Conservation (phyloP, 1,140 invertebrate genomes). For the Branchinecta lindahli region DNA sequence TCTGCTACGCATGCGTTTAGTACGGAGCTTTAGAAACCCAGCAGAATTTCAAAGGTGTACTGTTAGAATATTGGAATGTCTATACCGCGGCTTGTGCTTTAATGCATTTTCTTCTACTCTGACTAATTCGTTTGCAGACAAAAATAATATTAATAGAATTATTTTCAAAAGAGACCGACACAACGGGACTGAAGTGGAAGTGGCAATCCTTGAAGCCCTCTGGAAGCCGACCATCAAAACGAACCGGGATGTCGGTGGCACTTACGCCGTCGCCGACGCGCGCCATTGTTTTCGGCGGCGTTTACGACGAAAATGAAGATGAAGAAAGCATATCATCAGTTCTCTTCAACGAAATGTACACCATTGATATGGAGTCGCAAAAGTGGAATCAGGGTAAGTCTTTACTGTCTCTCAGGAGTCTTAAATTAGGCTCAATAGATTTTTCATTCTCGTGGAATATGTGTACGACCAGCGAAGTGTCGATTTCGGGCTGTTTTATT, state of each 20-base stretch:
- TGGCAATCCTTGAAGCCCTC: conserved; percentile 52
- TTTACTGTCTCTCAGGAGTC: too few species aligned
- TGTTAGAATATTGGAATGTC: too few species aligned
- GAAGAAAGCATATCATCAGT: conserved; percentile 60
- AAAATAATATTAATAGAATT: conserved; percentile 1
- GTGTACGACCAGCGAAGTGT: too few species aligned
- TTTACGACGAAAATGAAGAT: conserved; percentile 62
- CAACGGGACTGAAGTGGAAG: conserved; percentile 50
- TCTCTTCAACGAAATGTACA: conserved; percentile 66
- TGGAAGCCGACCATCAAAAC: conserved; percentile 44
- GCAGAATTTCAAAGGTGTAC: too few species aligned
- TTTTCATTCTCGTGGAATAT: too few species aligned
- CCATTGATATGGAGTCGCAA: conserved; percentile 55
- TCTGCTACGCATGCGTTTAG: too few species aligned
- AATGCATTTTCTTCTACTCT: too few species aligned
- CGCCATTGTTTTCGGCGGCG: conserved; percentile 60
- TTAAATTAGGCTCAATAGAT: too few species aligned
- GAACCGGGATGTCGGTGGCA: conserved; percentile 46
- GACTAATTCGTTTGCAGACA: background rate
- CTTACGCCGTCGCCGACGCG: conserved; percentile 30
- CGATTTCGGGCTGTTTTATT: too few species aligned
- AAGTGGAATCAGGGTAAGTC: conserved; percentile 44
- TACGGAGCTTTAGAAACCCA: too few species aligned
- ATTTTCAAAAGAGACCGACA: conserved; percentile 40
- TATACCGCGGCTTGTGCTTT: too few species aligned